Conservation (phyloP, 2,888 invertebrate species). For the Noctua fimbriata region DNA sequence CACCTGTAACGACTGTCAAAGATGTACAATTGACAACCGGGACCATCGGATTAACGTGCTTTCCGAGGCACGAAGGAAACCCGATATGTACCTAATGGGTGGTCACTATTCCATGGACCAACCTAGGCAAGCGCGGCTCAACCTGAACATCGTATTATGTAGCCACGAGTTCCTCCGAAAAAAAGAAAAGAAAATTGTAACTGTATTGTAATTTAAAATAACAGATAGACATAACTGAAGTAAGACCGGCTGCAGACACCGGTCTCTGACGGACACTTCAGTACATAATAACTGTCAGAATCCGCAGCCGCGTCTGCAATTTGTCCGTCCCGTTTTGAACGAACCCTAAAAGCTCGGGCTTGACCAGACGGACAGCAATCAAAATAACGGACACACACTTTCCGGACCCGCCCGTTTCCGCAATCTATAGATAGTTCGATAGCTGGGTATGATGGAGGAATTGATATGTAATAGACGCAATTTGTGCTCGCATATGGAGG, state of each 20-base stretch:
- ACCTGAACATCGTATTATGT: too few species aligned
- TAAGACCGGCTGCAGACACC: conserved; percentile 1
- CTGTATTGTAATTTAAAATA: background rate
- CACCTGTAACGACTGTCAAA: too few species aligned
- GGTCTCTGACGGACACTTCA: too few species aligned
- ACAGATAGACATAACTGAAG: conserved; percentile 42
- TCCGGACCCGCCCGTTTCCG: conserved; percentile 30
- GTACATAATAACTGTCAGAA: background rate
- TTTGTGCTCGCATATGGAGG: conserved; percentile 5
- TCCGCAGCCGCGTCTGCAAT: background rate
- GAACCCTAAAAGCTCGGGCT: background rate
- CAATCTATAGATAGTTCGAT: conserved; percentile 23
- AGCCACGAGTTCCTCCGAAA: too few species aligned
- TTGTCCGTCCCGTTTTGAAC: background rate
- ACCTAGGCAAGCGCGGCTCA: too few species aligned
- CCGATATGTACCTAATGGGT: too few species aligned
- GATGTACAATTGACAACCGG: too few species aligned
- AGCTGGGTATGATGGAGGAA: conserved; percentile 44
- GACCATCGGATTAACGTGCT: too few species aligned
- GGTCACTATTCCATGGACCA: too few species aligned
- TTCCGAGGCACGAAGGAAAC: too few species aligned
- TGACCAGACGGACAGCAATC: conserved; percentile 41
- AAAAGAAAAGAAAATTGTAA: conserved; percentile 8
- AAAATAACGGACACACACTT: conserved; percentile 61
- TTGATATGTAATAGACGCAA: conserved; percentile 48